Evolutionary conservation across 2,888 invertebrate species (phyloP).

Genomic region (Caenorhabditis sp.): DNA sequence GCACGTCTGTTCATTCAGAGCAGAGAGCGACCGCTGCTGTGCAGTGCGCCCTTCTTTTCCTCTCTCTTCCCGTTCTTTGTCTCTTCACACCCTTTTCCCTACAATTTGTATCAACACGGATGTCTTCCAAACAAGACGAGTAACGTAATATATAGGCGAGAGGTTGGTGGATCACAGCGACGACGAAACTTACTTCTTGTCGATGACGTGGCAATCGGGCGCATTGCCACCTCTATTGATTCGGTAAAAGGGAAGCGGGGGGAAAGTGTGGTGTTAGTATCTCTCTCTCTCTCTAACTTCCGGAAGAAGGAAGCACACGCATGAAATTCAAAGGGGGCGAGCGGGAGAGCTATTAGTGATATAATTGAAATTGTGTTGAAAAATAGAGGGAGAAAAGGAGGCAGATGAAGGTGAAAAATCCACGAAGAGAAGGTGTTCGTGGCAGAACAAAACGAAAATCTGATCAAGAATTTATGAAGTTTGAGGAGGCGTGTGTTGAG

Average conservation of each 20-base stretch:
- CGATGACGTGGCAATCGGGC: conserved; percentile 29
- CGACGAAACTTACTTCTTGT: conserved; percentile 27
- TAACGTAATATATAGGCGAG: not conserved
- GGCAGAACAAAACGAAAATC: conserved; percentile 7
- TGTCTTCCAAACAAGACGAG: conserved; percentile 13
- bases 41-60: conserved; percentile 11
- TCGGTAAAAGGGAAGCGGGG: not conserved
- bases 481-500: not conserved
- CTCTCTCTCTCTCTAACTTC: conserved; percentile 34
- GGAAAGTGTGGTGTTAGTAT: conserved; percentile 31
- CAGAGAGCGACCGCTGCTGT: too few species aligned
- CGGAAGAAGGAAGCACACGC: conserved; percentile 25
- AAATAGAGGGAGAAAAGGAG: not conserved
- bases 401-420: conserved; percentile 6
- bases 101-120: conserved; percentile 37
- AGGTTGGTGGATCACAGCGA: not conserved
- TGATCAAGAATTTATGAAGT: conserved; percentile 39
- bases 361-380: conserved; percentile 30
- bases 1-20: conserved; percentile 54
- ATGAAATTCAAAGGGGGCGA: conserved; percentile 17
- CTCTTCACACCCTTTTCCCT: conserved; percentile 28
- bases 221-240: conserved; percentile 10
- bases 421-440: conserved; percentile 2
- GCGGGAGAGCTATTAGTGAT: conserved; percentile 17
- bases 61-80: conserved; percentile 15